Base-by-base conservation (phyloP, 2,113 vertebrate genomes). In the Porphyrio hochstetteri region DNA sequence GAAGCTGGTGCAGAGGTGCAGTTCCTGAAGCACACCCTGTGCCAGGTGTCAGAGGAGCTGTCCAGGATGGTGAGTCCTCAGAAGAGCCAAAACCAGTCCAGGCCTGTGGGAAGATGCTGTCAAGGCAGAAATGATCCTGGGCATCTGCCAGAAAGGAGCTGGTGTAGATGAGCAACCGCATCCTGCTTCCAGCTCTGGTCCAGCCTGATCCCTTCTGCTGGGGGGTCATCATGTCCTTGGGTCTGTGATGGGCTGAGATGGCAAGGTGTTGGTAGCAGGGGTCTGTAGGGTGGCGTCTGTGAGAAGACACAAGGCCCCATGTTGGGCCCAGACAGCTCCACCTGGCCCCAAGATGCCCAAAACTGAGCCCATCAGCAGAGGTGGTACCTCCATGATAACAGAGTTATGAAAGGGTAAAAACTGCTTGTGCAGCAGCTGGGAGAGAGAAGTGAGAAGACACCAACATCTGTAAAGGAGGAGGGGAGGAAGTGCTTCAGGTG, bases 1-100 rank as follows among this genome's bases (percentile, higher is more conserved):
- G 52, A 29, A 65, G 50, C 1, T 0, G 13, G 57, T 0, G 0
- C 50, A 0, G 10, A 86, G 25, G 60, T 46, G 23, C 36, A 42
- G 44, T 44, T 65, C 61, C 70, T 1, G 0, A 77, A 88, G 28
- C 50, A 38, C n/a, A 14, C 4, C 36, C 50, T 46, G 56, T 1
- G 8, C 9, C 3, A 7, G 5, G 9, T 56, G 48, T 17, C 10
- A 1, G 25, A 75, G 24, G 11, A 74, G 25, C 65, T 85, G 69
- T 11, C 15, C 6, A 5, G 46, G 38, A 11, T 69, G 38, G 4
- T 15, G 40, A 52, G 50, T 31, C 40, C 59, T 86, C 24, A 46
- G 40, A 33, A 72, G 44, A 57, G 44, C 40, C 3, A 2, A 60
- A 35, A 69, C 44, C 29, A 77, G 19, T 17, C 7, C 36, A 48